phyloP scores from a whole-genome alignment of 1,140 invertebrate species.

The Ceratosolen solmsi region DNA sequence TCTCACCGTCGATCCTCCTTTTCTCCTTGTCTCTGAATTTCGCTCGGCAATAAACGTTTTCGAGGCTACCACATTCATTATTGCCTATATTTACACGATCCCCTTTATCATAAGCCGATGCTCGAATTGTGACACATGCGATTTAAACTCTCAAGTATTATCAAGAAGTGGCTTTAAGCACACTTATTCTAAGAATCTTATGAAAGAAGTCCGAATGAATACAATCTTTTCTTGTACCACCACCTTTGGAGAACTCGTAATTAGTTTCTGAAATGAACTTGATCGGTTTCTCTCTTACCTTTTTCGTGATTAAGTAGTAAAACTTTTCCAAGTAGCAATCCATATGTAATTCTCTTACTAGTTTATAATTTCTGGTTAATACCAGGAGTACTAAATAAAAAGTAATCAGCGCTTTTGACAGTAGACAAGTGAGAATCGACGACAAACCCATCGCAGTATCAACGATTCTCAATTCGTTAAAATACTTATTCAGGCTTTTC shows the following conservation, averaged over 20 bases:
- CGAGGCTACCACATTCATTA: not conserved
- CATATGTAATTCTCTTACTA: conserved; percentile 17
- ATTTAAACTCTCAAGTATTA: not conserved
- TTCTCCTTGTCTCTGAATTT: too few species aligned
- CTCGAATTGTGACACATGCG: not conserved
- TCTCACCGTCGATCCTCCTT: too few species aligned
- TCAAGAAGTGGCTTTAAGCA: not conserved
- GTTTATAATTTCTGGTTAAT: conserved; percentile 12
- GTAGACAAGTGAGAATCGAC: not conserved
- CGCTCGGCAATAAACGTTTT: too few species aligned
- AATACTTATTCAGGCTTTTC: too few species aligned
- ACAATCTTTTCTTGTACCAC: conserved; percentile 15
- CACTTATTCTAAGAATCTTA: conserved; percentile 12
- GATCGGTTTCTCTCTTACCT: conserved; percentile 20
- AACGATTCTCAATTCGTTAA: too few species aligned
- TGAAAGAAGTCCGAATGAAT: conserved; percentile 9
- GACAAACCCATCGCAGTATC: too few species aligned
- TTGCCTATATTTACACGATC: not conserved
- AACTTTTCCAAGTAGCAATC: conserved; percentile 22
- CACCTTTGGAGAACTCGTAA: conserved; percentile 24
- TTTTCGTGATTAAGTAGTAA: conserved; percentile 27
- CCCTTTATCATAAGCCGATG: not conserved
- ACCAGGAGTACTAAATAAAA: not conserved
- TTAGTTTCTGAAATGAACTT: conserved; percentile 22
- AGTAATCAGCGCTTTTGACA: not conserved